phyloP scores from a whole-genome alignment of 2,113 vertebrate genomes.

The Rattus rattus region DNA sequence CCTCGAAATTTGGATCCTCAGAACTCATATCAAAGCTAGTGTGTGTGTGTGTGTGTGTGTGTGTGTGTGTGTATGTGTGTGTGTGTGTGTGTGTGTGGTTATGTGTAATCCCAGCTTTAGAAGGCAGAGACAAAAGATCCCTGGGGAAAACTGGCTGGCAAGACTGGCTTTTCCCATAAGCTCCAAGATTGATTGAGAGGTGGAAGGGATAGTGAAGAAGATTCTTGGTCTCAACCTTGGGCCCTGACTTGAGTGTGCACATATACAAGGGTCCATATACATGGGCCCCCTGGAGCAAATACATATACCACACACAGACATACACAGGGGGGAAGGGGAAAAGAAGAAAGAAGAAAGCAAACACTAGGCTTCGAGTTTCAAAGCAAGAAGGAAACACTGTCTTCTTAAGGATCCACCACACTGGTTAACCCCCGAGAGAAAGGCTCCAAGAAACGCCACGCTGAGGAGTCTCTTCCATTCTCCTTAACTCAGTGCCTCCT shows the following conservation, averaged over 20 bases:
- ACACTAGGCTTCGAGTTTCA: neutral
- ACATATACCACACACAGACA: neutral
- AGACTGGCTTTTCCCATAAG: neutral
- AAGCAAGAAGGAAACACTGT: neutral
- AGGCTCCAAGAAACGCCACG: neutral
- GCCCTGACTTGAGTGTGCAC: neutral
- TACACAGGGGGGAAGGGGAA: neutral
- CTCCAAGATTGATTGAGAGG: neutral
- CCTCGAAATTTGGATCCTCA: neutral
- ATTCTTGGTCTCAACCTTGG: neutral
- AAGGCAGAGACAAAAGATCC: neutral
- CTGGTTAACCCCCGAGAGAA: neutral
- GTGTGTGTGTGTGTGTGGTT: too few species aligned
- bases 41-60: neutral
- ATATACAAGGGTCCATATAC: neutral
- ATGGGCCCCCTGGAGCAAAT: neutral
- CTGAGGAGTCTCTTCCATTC: neutral
- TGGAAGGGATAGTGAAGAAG: neutral
- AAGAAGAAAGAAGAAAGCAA: too few species aligned
- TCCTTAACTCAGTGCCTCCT: neutral
- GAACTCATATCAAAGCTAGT: neutral
- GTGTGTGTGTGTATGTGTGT: neutral
- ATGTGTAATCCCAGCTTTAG: neutral
- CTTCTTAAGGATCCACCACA: neutral
- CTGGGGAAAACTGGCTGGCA: neutral